phyloP scores from a whole-genome alignment of 2,797 vertebrate species.

The Epinephelus coioides region DNA sequence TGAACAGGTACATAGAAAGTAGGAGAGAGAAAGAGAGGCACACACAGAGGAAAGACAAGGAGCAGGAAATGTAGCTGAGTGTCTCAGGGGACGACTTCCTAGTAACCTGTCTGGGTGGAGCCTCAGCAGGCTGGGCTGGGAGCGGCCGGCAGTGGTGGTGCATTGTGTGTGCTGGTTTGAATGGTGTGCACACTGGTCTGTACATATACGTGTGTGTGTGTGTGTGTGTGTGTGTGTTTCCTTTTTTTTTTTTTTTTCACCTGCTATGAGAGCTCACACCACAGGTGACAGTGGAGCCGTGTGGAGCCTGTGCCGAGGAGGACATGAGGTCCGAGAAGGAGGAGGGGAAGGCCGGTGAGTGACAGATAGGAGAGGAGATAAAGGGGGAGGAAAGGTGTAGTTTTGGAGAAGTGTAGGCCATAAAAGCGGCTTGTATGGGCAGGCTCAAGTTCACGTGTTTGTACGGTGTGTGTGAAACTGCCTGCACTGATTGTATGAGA shows the following conservation, averaged over 20 bases:
- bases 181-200: conserved; percentile 55
- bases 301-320: conserved; percentile 73
- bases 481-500: conserved; percentile 26
- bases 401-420: not conserved
- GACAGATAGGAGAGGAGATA: conserved; percentile 20
- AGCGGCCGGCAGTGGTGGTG: conserved; percentile 54
- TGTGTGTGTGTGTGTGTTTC: conserved; percentile 2
- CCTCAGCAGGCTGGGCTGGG: conserved; percentile 56
- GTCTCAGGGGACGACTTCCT: conserved; percentile 68
- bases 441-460: conserved; percentile 19
- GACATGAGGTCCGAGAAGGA: conserved; percentile 86
- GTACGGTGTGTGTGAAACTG: not conserved
- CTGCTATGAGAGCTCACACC: conserved; percentile 82
- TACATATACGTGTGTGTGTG: conserved; percentile 16
- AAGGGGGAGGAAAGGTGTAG: conserved; percentile 11
- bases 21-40: conserved; percentile 21
- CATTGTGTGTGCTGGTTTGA: conserved; percentile 55
- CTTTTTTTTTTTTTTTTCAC: conserved; percentile 45
- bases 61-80: conserved; percentile 51
- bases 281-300: conserved; percentile 81
- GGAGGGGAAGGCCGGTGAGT: conserved; percentile 84
- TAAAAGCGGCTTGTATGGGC: conserved; percentile 9
- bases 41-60: conserved; percentile 28
- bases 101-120: conserved; percentile 84
- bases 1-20: conserved; percentile 66